A percentile compares a stretch with the other conserved stretches of the same genome.
Conservation (phyloP, 2,888 invertebrate species). For the Sarcophaga caerulescens region DNA sequence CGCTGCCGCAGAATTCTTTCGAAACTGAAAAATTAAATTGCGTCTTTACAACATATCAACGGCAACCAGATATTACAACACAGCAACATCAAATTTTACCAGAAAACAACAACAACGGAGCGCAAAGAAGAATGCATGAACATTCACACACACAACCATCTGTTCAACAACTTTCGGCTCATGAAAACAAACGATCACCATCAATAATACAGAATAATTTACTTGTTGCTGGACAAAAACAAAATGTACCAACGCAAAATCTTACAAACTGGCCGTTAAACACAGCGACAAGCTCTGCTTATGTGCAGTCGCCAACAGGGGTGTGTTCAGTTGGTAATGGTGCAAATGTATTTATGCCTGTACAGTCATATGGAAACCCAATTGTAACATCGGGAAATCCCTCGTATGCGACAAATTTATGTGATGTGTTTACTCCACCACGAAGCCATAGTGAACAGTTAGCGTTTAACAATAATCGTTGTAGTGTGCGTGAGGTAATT, state of each 20-base stretch:
- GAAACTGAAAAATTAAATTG: not conserved
- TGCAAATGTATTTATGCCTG: not conserved
- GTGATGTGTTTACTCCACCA: constrained; percentile 1
- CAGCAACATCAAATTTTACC: not conserved
- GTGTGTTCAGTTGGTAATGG: not conserved
- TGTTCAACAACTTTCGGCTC: not conserved
- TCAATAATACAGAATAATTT: too few species aligned
- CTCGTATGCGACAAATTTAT: not conserved
- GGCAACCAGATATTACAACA: too few species aligned
- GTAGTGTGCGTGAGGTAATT: constrained; percentile 45
- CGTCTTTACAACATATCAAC: too few species aligned
- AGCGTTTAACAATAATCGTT: constrained; percentile 4
- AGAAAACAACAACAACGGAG: not conserved
- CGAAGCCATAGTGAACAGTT: not conserved
- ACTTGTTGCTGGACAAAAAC: too few species aligned
- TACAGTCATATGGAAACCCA: not conserved
- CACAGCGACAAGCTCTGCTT: not conserved
- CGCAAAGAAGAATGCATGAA: not conserved
- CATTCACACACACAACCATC: not conserved
- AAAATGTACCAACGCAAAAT: too few species aligned
- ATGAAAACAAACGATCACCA: constrained; percentile 12
- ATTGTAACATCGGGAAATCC: not conserved
- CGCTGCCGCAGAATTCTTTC: constrained; percentile 12
- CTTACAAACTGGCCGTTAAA: not conserved
- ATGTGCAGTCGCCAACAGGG: too few species aligned